Evolutionary conservation across 2,797 vertebrate genomes (phyloP).

Genomic region (Champsocephalus esox): DNA sequence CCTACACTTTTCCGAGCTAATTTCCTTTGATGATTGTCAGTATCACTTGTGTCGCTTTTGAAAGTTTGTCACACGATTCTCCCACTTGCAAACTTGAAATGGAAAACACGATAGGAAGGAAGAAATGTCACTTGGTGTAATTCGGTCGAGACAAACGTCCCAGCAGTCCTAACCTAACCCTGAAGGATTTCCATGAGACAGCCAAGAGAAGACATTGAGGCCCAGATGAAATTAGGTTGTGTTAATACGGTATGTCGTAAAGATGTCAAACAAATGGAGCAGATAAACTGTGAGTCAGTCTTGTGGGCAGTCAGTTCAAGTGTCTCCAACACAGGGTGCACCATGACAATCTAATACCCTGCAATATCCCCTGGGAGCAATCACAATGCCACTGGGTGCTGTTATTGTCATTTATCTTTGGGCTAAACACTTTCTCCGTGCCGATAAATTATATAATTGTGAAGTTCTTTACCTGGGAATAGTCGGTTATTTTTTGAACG

Average conservation of each 20-base stretch:
- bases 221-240: constrained; percentile 78
- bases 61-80: constrained; percentile 63
- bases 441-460: constrained; percentile 54
- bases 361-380: constrained; percentile 75
- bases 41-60: constrained; percentile 80
- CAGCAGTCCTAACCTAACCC: constrained; percentile 78
- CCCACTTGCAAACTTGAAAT: constrained; percentile 61
- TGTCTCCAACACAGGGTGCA: constrained; percentile 65
- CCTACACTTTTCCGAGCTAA: constrained; percentile 29
- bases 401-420: constrained; percentile 76
- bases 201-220: constrained; percentile 73
- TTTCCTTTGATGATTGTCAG: constrained; percentile 75
- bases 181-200: constrained; percentile 78
- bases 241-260: constrained; percentile 77
- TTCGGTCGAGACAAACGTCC: constrained; percentile 74
- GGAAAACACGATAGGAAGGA: constrained; percentile 50
- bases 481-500: constrained; percentile 46
- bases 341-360: constrained; percentile 80
- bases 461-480: constrained; percentile 43
- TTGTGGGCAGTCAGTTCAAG: constrained; percentile 68
- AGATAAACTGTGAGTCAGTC: constrained; percentile 77
- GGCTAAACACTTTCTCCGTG: constrained; percentile 56
- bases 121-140: constrained; percentile 71
- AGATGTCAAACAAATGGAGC: constrained; percentile 81
- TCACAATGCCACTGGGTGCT: constrained; percentile 60